phyloP scores from a whole-genome alignment of 2,113 vertebrate species.

The Eptesicus fuscus region DNA sequence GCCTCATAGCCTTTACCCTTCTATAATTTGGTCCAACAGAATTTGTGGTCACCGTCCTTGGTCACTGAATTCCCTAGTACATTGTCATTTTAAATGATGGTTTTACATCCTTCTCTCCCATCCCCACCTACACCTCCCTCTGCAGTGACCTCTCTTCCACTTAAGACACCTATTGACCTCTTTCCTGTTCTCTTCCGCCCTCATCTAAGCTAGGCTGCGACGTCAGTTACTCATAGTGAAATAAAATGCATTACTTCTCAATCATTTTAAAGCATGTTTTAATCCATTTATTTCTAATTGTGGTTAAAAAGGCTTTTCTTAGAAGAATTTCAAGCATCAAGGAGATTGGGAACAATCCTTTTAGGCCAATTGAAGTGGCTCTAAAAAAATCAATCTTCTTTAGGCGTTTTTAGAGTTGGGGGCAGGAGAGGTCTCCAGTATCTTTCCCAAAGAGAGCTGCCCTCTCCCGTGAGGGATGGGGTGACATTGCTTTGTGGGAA shows the following conservation, averaged over 20 bases:
- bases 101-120: background rate
- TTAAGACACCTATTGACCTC: background rate
- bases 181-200: background rate
- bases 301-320: constrained; percentile 51
- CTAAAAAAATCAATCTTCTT: background rate
- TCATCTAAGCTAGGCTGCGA: background rate
- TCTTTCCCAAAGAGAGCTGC: background rate
- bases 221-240: constrained; percentile 29
- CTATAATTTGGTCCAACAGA: background rate
- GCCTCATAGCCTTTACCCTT: background rate
- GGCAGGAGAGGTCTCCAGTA: background rate
- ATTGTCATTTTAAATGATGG: background rate
- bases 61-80: background rate
- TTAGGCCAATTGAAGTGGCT: background rate
- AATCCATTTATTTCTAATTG: constrained; percentile 58
- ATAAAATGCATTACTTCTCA: constrained; percentile 29
- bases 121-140: background rate
- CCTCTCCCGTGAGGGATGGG: background rate
- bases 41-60: background rate
- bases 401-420: background rate
- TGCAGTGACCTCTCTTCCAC: background rate
- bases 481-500: background rate
- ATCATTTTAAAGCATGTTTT: constrained; percentile 42
- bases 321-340: constrained; percentile 38
- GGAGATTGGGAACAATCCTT: constrained; percentile 4